A percentile compares a stretch with the other conserved stretches of the same genome.
Conservation (phyloP, 2,797 vertebrate genomes). For the Poecilia picta region DNA sequence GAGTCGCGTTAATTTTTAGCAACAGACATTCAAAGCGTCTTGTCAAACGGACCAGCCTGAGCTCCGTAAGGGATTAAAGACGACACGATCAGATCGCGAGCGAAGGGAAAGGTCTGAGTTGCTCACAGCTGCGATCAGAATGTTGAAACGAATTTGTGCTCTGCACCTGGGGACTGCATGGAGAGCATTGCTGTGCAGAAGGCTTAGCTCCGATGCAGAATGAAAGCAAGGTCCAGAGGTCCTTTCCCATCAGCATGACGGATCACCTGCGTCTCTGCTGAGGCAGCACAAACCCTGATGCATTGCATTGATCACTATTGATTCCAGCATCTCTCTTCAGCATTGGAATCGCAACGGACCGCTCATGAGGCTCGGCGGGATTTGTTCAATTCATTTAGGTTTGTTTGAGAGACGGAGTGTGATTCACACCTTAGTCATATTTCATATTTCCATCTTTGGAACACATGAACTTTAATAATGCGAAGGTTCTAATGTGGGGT, state of each 20-base stretch:
- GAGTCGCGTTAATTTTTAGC: constrained; percentile 48
- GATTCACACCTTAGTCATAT: neutral
- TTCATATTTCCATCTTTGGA: neutral
- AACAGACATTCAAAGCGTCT: constrained; percentile 23
- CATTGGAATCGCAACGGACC: constrained; percentile 13
- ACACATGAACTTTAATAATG: neutral
- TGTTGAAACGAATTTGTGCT: constrained; percentile 9
- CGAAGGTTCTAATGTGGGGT: neutral
- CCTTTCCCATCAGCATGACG: constrained; percentile 50
- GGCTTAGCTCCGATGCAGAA: neutral
- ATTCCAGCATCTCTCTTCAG: constrained; percentile 38
- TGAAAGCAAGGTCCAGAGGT: constrained; percentile 53
- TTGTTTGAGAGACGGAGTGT: neutral
- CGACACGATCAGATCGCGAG: constrained; percentile 12
- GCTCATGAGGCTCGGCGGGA: constrained; percentile 5
- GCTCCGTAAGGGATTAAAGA: constrained; percentile 9
- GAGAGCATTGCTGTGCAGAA: constrained; percentile 12
- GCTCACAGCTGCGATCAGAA: neutral
- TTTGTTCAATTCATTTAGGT: neutral
- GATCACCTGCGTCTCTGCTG: constrained; percentile 58
- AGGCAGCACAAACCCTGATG: constrained; percentile 58
- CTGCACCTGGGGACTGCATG: constrained; percentile 14
- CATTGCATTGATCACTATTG: constrained; percentile 57
- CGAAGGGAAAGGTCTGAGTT: neutral
- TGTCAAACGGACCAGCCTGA: neutral